Evolutionary conservation across 92 coral and sea anemone species (phyloP).

Genomic region (Pocillopora meandrina): DNA sequence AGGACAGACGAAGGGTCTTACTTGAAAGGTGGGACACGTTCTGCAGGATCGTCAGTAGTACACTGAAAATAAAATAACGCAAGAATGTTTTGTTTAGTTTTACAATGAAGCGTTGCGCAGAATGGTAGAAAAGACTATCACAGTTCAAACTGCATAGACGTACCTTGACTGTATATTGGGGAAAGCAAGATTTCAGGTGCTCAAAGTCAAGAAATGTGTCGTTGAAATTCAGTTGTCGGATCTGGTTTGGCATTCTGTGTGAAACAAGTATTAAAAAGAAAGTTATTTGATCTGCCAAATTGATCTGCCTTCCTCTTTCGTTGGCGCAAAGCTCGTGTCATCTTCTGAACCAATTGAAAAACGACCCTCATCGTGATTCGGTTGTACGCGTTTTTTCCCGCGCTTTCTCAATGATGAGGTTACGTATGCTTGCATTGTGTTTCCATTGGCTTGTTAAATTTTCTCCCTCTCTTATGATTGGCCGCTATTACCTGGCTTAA

Average conservation of each 20-base stretch:
- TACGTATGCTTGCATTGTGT: too few species aligned
- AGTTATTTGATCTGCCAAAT: neutral
- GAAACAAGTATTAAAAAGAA: neutral
- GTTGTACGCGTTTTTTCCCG: too few species aligned
- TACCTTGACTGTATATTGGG: slow-evolving; percentile 91
- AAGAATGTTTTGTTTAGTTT: neutral
- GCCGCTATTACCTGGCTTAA: too few species aligned
- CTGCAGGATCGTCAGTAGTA: slow-evolving; percentile 53
- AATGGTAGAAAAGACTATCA: neutral
- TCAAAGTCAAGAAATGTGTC: slow-evolving; percentile 92
- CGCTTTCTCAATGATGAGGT: too few species aligned
- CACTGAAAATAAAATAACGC: slow-evolving; percentile 47
- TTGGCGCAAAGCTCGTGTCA: too few species aligned
- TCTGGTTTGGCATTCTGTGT: slow-evolving; percentile 92
- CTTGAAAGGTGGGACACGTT: slow-evolving; percentile 90
- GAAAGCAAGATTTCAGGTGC: slow-evolving; percentile 84
- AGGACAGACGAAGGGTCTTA: slow-evolving; percentile 22
- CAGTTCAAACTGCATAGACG: neutral
- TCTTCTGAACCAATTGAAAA: too few species aligned
- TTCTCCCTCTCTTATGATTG: too few species aligned
- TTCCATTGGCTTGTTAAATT: too few species aligned
- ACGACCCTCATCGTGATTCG: too few species aligned
- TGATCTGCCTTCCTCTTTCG: too few species aligned
- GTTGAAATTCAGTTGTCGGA: slow-evolving; percentile 82
- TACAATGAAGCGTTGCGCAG: neutral